A percentile compares a stretch with the other conserved stretches of the same genome.
phyloP scores from a whole-genome alignment of 2,888 invertebrate species.

The Pogonocherus hispidulus region DNA sequence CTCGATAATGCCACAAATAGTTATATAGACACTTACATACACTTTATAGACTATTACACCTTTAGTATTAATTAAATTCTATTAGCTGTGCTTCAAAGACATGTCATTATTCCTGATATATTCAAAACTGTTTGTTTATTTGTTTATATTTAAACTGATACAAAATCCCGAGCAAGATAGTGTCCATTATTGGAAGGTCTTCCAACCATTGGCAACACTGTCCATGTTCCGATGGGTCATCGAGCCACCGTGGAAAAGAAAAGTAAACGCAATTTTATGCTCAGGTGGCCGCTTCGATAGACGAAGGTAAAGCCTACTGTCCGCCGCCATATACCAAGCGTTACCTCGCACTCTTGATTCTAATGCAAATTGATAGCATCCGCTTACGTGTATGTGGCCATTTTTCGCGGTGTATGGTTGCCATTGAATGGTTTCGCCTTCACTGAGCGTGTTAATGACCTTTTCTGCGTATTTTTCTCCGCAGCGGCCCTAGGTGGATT shows the following conservation, averaged over 20 bases:
- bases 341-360: constrained; percentile 3
- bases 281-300: constrained; percentile 19
- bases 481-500: neutral
- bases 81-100: too few relatives aligned
- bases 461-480: neutral
- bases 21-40: too few relatives aligned
- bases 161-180: too few relatives aligned
- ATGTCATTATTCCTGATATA: too few relatives aligned
- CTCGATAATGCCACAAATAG: too few relatives aligned
- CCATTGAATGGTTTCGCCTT: neutral
- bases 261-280: constrained; percentile 33
- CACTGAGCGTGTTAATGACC: neutral
- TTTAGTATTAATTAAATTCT: too few relatives aligned
- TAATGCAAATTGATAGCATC: constrained; percentile 23
- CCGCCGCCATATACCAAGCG: neutral
- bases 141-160: too few relatives aligned
- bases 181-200: too few relatives aligned
- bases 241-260: constrained; percentile 24
- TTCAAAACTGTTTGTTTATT: too few relatives aligned
- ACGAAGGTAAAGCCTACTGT: constrained; percentile 3
- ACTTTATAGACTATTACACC: too few relatives aligned
- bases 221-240: too few relatives aligned
- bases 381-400: neutral
- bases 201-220: neutral
- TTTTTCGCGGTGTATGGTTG: neutral